Conservation (phyloP, 2,797 vertebrate species). For the Bufotes viridis region DNA sequence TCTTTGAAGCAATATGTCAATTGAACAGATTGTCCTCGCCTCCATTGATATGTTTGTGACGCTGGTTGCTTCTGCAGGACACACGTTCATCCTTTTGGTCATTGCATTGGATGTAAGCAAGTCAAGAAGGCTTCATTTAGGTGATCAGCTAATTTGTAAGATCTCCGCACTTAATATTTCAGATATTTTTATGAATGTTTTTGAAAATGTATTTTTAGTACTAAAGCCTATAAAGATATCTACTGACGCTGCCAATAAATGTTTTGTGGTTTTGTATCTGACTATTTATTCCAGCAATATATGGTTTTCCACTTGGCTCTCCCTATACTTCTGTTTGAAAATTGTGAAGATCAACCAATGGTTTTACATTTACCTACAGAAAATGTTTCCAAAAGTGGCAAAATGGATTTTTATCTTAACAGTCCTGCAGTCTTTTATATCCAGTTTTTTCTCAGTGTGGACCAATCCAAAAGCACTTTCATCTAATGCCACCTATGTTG, state of each 20-base stretch:
- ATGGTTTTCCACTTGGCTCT: conserved; percentile 32
- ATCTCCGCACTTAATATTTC: background rate
- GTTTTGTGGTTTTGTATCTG: background rate
- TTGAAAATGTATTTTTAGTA: background rate
- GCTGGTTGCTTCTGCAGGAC: background rate
- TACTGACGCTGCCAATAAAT: background rate
- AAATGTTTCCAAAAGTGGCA: background rate
- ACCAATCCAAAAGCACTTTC: too few relatives aligned
- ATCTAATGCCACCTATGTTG: background rate
- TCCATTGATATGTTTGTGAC: background rate
- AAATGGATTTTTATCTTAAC: background rate
- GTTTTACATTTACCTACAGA: conserved; percentile 34
- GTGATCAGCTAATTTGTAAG: background rate
- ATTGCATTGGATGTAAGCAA: background rate
- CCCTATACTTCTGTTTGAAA: conserved; percentile 23
- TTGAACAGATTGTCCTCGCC: background rate
- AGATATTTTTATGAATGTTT: background rate
- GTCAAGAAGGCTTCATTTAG: background rate
- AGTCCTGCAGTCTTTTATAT: background rate
- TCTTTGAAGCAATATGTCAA: background rate
- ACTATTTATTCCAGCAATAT: background rate
- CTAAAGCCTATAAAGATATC: background rate
- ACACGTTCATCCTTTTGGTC: conserved; percentile 2
- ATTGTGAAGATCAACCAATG: background rate
- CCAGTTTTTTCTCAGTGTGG: background rate